Conservation (phyloP, 2,113 vertebrate genomes). For the Prolemur simus region DNA sequence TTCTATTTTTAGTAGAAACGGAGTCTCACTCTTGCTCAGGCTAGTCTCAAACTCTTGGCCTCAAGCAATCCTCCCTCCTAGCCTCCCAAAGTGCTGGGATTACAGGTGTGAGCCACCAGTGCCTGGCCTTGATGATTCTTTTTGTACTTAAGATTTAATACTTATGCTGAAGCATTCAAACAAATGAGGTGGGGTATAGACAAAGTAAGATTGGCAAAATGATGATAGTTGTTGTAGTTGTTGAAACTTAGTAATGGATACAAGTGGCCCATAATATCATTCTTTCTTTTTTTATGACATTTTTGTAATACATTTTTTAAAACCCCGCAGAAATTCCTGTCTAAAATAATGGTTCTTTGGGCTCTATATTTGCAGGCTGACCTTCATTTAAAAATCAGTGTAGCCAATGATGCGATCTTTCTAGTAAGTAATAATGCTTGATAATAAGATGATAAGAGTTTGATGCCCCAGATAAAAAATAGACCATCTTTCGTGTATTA, state of each 20-base stretch:
- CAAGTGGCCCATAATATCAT: background rate
- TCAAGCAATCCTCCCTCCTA: too few relatives aligned
- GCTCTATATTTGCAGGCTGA: background rate
- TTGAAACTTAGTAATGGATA: background rate
- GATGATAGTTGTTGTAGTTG: background rate
- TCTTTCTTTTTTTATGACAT: background rate
- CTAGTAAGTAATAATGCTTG: background rate
- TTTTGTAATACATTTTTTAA: background rate
- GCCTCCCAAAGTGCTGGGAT: too few relatives aligned
- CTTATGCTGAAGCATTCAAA: background rate
- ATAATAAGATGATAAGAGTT: background rate
- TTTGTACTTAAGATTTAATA: background rate
- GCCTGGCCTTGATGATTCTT: background rate
- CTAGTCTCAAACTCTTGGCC: too few relatives aligned
- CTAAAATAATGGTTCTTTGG: background rate
- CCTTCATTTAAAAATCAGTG: constrained; percentile 27
- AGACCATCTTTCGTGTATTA: background rate
- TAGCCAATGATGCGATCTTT: background rate
- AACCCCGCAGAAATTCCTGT: background rate
- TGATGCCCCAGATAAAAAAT: background rate
- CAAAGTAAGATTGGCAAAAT: background rate
- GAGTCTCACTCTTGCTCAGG: too few relatives aligned
- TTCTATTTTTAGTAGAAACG: too few relatives aligned
- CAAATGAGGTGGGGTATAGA: background rate
- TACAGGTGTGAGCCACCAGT: too few relatives aligned